These are phyloP conservation scores for Hestina assimilis DNA, from an alignment of 1,140 invertebrate species.

Conservation along the genomic window DNA sequence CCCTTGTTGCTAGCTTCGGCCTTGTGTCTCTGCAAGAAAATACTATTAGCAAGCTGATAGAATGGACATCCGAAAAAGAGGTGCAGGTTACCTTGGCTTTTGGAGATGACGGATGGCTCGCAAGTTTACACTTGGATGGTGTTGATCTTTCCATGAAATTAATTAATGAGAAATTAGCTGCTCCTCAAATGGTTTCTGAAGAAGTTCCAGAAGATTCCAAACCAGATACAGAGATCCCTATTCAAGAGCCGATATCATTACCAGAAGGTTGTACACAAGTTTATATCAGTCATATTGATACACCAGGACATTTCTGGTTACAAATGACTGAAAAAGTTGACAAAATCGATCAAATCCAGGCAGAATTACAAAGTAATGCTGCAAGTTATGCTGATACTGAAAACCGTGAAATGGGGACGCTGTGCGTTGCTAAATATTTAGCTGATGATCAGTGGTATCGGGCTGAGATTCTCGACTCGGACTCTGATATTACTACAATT, in stretches of 20 bases:
- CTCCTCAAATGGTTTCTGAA: conserved; percentile 37
- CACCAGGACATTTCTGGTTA: conserved; percentile 84
- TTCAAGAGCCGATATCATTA: conserved; percentile 49
- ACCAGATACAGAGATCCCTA: conserved; percentile 24
- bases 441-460: conserved; percentile 89
- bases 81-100: conserved; percentile 62
- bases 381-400: conserved; percentile 73
- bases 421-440: conserved; percentile 86
- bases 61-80: conserved; percentile 65
- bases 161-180: conserved; percentile 64
- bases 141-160: conserved; percentile 61
- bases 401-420: conserved; percentile 79
- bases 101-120: conserved; percentile 62
- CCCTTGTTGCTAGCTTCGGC: conserved; percentile 73
- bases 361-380: conserved; percentile 79
- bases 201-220: conserved; percentile 41
- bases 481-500: conserved; percentile 84
- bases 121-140: conserved; percentile 60
- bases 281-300: conserved; percentile 81
- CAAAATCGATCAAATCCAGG: conserved; percentile 79
- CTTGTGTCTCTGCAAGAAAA: conserved; percentile 54
- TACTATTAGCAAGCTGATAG: conserved; percentile 47
- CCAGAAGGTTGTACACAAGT: conserved; percentile 73
- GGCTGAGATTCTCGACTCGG: conserved; percentile 86
- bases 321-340: conserved; percentile 77